These are phyloP conservation scores for Poicephalus gulielmi DNA, from an alignment of 2,113 vertebrate species.

Conservation along the genomic window DNA sequence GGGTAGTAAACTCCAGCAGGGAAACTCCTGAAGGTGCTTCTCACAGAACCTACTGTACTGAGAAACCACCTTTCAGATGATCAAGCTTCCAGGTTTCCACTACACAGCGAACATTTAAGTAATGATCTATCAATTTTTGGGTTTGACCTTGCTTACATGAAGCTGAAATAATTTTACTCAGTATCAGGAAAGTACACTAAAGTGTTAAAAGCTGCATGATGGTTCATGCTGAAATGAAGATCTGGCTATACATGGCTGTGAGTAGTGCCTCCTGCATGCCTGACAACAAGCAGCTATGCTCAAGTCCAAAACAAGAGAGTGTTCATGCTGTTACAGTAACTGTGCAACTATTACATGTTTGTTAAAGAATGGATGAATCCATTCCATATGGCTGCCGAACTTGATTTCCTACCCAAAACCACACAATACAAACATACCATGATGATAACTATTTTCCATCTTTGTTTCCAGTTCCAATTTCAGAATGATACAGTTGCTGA, in stretches of 20 bases:
- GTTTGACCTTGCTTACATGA: not conserved
- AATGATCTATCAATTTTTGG: not conserved
- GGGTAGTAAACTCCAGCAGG: not conserved
- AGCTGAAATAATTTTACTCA: not conserved
- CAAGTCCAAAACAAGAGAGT: not conserved
- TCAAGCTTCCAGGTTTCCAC: not conserved
- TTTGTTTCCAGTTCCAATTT: not conserved
- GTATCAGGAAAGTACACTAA: not conserved
- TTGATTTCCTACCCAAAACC: not conserved
- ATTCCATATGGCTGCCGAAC: not conserved
- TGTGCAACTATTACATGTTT: not conserved
- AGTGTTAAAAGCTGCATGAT: not conserved
- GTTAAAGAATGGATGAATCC: not conserved
- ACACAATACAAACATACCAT: not conserved
- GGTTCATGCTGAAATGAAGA: not conserved
- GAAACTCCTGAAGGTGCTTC: not conserved
- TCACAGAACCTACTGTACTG: not conserved
- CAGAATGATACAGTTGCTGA: not conserved
- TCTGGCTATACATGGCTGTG: not conserved
- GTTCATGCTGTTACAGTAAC: not conserved
- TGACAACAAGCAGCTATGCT: not conserved
- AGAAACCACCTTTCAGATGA: not conserved
- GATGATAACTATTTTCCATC: not conserved
- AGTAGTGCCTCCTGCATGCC: not conserved
- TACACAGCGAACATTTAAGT: not conserved